phyloP scores from a whole-genome alignment of 2,888 invertebrate genomes.

The Mamestra brassicae region DNA sequence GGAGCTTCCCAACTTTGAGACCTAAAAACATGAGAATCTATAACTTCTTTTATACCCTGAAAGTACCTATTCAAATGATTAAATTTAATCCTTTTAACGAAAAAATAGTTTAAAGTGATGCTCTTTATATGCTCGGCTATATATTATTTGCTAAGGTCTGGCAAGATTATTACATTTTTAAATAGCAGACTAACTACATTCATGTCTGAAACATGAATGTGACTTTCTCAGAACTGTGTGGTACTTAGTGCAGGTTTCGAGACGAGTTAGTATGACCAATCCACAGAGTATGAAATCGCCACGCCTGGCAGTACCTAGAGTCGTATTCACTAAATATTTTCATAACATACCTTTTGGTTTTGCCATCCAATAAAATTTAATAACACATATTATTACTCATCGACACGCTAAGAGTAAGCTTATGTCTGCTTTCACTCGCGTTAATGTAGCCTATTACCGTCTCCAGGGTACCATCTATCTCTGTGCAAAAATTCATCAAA shows the following conservation, averaged over 20 bases:
- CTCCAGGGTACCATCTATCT: too few species aligned
- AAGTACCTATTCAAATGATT: slow-evolving; percentile 8
- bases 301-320: not conserved
- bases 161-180: slow-evolving; percentile 6
- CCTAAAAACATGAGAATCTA: slow-evolving; percentile 10
- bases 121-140: slow-evolving; percentile 1
- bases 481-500: too few species aligned
- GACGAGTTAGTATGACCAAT: slow-evolving; percentile 2
- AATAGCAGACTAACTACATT: not conserved
- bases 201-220: slow-evolving; percentile 15
- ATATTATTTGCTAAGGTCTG: not conserved
- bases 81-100: slow-evolving; percentile 4
- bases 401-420: too few species aligned
- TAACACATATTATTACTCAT: too few species aligned
- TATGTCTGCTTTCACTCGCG: too few species aligned
- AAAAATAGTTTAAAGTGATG: not conserved
- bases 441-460: too few species aligned
- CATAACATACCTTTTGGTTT: too few species aligned
- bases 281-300: not conserved
- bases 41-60: not conserved
- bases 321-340: too few species aligned
- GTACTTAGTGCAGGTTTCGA: slow-evolving; percentile 9
- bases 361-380: too few species aligned
- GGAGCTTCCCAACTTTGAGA: slow-evolving; percentile 4
- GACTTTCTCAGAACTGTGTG: slow-evolving; percentile 3